Conservation (phyloP, 2,888 invertebrate species). For the Limenitis camilla region DNA sequence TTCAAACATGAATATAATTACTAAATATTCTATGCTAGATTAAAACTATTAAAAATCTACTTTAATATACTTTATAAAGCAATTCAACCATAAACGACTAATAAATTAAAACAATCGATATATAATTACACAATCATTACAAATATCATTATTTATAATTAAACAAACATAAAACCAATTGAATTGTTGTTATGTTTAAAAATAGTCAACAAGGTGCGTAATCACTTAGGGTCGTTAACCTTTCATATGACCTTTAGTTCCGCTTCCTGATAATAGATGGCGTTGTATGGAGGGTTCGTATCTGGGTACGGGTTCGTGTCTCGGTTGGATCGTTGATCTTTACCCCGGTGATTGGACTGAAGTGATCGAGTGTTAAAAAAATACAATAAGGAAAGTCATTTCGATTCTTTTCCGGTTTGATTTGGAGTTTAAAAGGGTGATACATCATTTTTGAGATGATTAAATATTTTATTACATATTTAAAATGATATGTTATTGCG, state of each 20-base stretch:
- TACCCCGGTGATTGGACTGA: slow-evolving; percentile 43
- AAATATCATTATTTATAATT: slow-evolving; percentile 10
- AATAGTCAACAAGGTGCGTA: slow-evolving; percentile 32
- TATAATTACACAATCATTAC: slow-evolving; percentile 12
- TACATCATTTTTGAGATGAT: neutral
- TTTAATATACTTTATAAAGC: no score
- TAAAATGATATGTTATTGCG: no score
- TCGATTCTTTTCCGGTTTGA: slow-evolving; percentile 27
- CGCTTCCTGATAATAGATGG: slow-evolving; percentile 34
- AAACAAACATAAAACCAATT: slow-evolving; percentile 26
- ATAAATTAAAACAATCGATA: neutral
- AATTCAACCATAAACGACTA: no score
- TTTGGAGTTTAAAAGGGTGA: slow-evolving; percentile 4
- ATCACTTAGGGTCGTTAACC: slow-evolving; percentile 32
- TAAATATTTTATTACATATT: neutral
- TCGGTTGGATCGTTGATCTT: slow-evolving; percentile 49
- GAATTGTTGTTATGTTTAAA: slow-evolving; percentile 28
- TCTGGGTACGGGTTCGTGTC: slow-evolving; percentile 27
- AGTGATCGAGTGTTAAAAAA: slow-evolving; percentile 31
- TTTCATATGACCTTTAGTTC: slow-evolving; percentile 29
- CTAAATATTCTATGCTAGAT: no score
- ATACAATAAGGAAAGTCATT: slow-evolving; percentile 33
- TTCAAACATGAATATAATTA: no score
- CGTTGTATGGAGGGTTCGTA: slow-evolving; percentile 39
- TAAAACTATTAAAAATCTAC: no score